These are phyloP conservation scores for Watsonalla binaria DNA, from an alignment of 2,888 invertebrate genomes.

Conservation along the genomic window DNA sequence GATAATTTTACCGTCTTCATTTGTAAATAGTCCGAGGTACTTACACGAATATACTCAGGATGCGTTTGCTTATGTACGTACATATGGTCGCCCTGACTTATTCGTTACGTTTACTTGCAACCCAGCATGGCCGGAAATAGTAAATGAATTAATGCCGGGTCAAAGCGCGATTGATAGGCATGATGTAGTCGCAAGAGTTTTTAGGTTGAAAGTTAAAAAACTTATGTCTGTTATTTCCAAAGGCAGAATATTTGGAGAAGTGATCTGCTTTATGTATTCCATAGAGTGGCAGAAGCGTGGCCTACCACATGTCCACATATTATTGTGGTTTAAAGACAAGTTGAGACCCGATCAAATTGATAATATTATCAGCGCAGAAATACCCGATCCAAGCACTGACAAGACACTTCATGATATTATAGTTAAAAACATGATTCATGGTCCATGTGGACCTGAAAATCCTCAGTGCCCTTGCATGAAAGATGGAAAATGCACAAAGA, in stretches of 20 bases:
- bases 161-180: constrained; percentile 26
- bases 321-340: constrained; percentile 19
- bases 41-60: background rate
- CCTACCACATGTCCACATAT: constrained; percentile 17
- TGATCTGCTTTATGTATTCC: constrained; percentile 16
- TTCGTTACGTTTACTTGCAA: constrained; percentile 5
- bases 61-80: background rate
- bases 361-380: constrained; percentile 21
- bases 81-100: background rate
- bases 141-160: constrained; percentile 13
- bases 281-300: constrained; percentile 26
- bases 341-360: constrained; percentile 20
- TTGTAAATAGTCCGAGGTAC: background rate
- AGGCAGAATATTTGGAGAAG: constrained; percentile 22
- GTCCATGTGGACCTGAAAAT: constrained; percentile 25
- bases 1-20: background rate
- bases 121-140: constrained; percentile 27
- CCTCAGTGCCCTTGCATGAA: constrained; percentile 20
- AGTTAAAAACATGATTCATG: constrained; percentile 25
- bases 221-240: too few species aligned
- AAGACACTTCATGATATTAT: constrained; percentile 15
- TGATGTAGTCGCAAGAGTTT: constrained; percentile 27
- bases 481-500: constrained; percentile 20
- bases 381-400: constrained; percentile 18
- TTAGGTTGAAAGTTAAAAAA: constrained; percentile 25